Evolutionary conservation across 2,797 vertebrate genomes (phyloP).

Genomic region (Dromococcyx pavoninus): DNA sequence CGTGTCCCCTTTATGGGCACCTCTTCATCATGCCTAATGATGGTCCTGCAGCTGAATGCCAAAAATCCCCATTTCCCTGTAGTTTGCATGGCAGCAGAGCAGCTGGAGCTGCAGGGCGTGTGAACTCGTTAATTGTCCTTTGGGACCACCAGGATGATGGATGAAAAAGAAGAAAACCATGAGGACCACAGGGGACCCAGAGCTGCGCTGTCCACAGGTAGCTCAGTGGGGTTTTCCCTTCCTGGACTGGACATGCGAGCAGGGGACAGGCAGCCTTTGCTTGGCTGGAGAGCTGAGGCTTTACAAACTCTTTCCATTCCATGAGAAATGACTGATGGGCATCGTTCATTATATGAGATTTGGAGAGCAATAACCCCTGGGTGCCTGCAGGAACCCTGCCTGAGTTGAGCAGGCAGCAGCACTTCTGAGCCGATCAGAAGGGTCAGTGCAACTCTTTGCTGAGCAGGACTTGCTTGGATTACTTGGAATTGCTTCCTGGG

Average conservation of each 20-base stretch:
- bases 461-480: neutral
- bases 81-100: neutral
- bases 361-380: neutral
- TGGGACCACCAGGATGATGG: neutral
- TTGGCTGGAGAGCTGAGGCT: neutral
- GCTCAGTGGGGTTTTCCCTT: neutral
- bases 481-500: neutral
- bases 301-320: neutral
- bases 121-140: neutral
- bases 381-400: neutral
- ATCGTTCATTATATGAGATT: accelerated
- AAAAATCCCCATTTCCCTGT: constrained; percentile 21
- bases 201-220: neutral
- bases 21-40: constrained; percentile 42
- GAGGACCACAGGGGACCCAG: neutral
- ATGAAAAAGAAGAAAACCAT: neutral
- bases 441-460: neutral
- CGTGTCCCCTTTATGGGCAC: neutral
- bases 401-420: neutral
- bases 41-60: constrained; percentile 23
- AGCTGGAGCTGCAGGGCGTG: neutral
- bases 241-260: accelerated
- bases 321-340: neutral
- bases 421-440: neutral
- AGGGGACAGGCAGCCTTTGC: neutral